A percentile compares a stretch with the other conserved stretches of the same genome.
phyloP scores from a whole-genome alignment of 2,888 invertebrate species.

The Serrognathus titanus region DNA sequence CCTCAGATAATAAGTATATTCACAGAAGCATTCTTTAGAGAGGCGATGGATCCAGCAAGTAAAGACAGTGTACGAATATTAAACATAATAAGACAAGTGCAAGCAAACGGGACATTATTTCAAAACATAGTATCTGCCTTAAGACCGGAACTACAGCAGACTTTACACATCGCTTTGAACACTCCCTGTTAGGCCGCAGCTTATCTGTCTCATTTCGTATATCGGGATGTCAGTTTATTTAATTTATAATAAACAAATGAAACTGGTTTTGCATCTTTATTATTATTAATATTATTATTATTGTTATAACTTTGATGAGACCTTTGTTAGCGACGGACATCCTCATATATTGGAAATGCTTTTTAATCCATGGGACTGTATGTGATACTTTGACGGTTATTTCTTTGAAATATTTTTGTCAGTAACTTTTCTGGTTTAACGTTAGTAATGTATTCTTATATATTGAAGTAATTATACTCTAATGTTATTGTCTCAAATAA shows the following conservation, averaged over 20 bases:
- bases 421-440: conserved; percentile 13
- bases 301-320: conserved; percentile 1
- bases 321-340: conserved; percentile 1
- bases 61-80: conserved; percentile 77
- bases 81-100: conserved; percentile 81
- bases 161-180: conserved; percentile 70
- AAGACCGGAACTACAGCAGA: conserved; percentile 77
- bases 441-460: conserved; percentile 18
- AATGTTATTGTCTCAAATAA: conserved; percentile 17
- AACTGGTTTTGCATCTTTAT: conserved; percentile 3
- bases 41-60: conserved; percentile 73
- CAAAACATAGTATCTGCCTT: conserved; percentile 57
- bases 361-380: conserved; percentile 31
- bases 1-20: conserved; percentile 84
- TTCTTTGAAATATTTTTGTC: conserved; percentile 13
- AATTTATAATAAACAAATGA: neutral
- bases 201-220: conserved; percentile 8
- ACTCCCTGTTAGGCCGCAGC: conserved; percentile 26
- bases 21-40: conserved; percentile 83
- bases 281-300: conserved; percentile 1
- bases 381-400: conserved; percentile 37
- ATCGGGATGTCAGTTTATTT: conserved; percentile 5
- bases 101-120: conserved; percentile 57
- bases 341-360: conserved; percentile 6
- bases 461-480: conserved; percentile 10